Percentiles rank a stretch among this genome's conserved stretches.
These are phyloP conservation scores for Tragulus kanchil DNA, from an alignment of 2,113 vertebrate species.

Conservation along the genomic window DNA sequence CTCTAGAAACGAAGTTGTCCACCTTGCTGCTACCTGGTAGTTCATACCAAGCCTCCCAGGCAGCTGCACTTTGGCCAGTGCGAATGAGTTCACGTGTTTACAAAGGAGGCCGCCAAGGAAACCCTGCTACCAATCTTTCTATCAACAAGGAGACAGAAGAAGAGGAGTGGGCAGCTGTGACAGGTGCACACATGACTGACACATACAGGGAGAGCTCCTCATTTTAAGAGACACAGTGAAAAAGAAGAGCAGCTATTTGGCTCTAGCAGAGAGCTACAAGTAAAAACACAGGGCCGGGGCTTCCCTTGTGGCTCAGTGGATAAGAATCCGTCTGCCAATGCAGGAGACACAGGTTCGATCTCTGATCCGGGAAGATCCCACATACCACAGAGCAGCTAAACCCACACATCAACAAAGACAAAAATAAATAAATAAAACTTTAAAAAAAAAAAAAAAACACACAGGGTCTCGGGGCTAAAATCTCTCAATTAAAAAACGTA, in stretches of 20 bases:
- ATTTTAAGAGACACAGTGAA: background rate
- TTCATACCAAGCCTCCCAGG: background rate
- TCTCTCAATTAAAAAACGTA: background rate
- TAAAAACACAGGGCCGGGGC: background rate
- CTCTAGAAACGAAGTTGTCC: background rate
- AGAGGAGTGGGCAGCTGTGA: background rate
- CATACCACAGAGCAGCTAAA: too few relatives aligned
- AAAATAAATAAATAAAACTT: too few relatives aligned
- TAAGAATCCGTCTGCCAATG: too few relatives aligned
- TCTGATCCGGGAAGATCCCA: too few relatives aligned
- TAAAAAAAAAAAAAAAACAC: too few relatives aligned
- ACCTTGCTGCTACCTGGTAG: background rate
- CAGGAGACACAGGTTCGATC: too few relatives aligned
- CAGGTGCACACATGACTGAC: rapidly evolving
- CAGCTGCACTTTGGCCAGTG: background rate
- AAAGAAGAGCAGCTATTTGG: background rate
- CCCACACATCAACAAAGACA: too few relatives aligned
- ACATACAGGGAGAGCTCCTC: background rate
- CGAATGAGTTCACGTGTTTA: background rate
- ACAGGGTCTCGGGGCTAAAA: too few relatives aligned
- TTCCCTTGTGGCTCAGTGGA: too few relatives aligned
- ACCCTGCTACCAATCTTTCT: background rate
- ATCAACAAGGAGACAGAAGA: background rate
- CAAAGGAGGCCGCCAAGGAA: background rate
- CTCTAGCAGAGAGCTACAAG: background rate